These are phyloP conservation scores for Mya arenaria DNA, from an alignment of 1,140 invertebrate genomes.

Conservation along the genomic window DNA sequence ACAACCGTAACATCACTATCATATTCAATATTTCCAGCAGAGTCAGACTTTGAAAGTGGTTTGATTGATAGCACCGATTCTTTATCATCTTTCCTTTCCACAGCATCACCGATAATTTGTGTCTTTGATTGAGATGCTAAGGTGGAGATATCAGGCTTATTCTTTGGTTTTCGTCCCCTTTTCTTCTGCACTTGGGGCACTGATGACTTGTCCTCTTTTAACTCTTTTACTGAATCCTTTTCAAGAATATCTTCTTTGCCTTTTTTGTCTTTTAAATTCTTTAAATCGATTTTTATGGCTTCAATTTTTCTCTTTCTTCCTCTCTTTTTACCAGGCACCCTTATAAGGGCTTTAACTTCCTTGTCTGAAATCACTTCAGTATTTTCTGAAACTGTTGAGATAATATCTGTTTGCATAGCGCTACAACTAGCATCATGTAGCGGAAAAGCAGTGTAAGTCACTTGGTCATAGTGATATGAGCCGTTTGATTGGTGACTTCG, in stretches of 20 bases:
- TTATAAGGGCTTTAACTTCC: background rate
- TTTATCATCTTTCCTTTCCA: background rate
- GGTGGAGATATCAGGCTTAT: background rate
- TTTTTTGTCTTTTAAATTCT: background rate
- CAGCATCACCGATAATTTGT: background rate
- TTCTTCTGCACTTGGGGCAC: no score
- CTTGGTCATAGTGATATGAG: conserved; percentile 48
- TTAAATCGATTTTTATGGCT: background rate
- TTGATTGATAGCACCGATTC: background rate
- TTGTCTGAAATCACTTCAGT: background rate
- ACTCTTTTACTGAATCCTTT: background rate
- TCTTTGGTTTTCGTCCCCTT: background rate
- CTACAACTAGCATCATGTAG: conserved; percentile 46
- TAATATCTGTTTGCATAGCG: conserved; percentile 43
- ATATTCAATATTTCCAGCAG: background rate
- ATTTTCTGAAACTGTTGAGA: background rate
- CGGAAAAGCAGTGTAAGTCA: conserved; percentile 41
- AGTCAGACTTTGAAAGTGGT: background rate
- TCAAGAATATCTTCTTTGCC: background rate
- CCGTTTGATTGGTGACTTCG: conserved; percentile 20
- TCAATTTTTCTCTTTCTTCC: background rate
- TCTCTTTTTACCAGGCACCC: background rate
- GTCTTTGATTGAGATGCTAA: background rate
- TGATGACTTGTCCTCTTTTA: no score
- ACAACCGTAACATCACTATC: background rate